Evolutionary conservation across 2,888 invertebrate species (phyloP).

Genomic region (Lomographa bimaculata): DNA sequence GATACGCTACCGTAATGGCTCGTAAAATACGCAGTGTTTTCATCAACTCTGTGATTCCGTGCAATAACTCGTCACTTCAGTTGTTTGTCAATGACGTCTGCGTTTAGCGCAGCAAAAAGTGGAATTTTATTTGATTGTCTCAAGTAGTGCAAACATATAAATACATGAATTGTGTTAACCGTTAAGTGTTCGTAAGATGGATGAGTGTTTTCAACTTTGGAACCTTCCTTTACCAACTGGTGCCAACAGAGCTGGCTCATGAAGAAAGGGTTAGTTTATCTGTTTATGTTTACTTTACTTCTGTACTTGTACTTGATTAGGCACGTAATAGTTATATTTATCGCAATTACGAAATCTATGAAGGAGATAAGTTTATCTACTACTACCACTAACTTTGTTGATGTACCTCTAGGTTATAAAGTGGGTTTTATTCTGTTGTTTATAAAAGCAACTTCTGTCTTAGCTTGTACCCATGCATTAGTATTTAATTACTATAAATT

Average conservation of each 20-base stretch:
- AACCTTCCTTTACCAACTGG: constrained; percentile 73
- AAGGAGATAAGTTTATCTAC: constrained; percentile 39
- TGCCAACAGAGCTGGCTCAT: constrained; percentile 80
- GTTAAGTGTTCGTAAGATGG: constrained; percentile 79
- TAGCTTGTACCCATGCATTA: not conserved
- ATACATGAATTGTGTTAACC: constrained; percentile 71
- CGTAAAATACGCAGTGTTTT: constrained; percentile 73
- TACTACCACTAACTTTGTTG: constrained; percentile 38
- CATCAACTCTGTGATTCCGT: constrained; percentile 75
- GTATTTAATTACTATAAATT: constrained; percentile 8
- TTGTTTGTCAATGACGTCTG: constrained; percentile 84
- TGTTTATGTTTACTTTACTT: constrained; percentile 71
- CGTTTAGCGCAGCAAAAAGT: constrained; percentile 83
- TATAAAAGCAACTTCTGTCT: not conserved
- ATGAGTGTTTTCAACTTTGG: constrained; percentile 75
- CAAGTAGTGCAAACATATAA: constrained; percentile 77
- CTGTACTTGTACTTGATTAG: constrained; percentile 39
- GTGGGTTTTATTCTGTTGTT: constrained; percentile 26
- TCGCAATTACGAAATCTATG: constrained; percentile 41
- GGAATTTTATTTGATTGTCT: constrained; percentile 81
- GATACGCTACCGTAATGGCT: constrained; percentile 73
- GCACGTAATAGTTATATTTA: constrained; percentile 47
- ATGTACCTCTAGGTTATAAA: constrained; percentile 61
- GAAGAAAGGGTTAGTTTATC: constrained; percentile 82
- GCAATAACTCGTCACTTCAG: constrained; percentile 80